phyloP scores from a whole-genome alignment of 2,888 invertebrate species.

The Erannis defoliaria region DNA sequence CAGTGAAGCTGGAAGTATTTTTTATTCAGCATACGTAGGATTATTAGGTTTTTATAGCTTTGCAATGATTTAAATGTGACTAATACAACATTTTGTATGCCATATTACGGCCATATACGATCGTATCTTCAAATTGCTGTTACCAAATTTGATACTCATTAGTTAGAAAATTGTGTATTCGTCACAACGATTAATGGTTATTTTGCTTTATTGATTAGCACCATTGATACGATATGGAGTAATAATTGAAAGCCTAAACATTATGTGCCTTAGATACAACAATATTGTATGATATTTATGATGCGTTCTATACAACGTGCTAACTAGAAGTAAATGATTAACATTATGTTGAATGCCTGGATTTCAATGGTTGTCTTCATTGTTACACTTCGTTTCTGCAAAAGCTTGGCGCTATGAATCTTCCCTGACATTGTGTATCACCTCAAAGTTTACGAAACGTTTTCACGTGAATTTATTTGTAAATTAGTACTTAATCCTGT shows the following conservation, averaged over 20 bases:
- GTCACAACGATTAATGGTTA: slow-evolving; percentile 56
- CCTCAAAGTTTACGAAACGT: slow-evolving; percentile 35
- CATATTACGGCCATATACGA: too few species aligned
- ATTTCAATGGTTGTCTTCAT: slow-evolving; percentile 70
- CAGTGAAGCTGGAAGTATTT: slow-evolving; percentile 54
- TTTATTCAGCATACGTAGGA: slow-evolving; percentile 69
- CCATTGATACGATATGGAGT: slow-evolving; percentile 84
- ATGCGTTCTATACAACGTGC: slow-evolving; percentile 87
- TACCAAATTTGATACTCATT: slow-evolving; percentile 43
- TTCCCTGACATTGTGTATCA: slow-evolving; percentile 59
- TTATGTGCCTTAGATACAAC: slow-evolving; percentile 88
- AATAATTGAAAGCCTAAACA: slow-evolving; percentile 86
- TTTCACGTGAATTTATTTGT: slow-evolving; percentile 17
- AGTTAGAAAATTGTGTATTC: slow-evolving; percentile 55
- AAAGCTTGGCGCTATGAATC: slow-evolving; percentile 68
- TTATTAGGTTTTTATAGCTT: slow-evolving; percentile 78
- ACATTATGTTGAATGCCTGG: slow-evolving; percentile 80
- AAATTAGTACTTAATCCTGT: slow-evolving; percentile 7
- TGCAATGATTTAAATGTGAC: slow-evolving; percentile 66
- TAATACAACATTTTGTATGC: slow-evolving; percentile 53
- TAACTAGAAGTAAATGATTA: slow-evolving; percentile 84
- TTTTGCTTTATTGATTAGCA: slow-evolving; percentile 74
- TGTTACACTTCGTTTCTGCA: slow-evolving; percentile 77
- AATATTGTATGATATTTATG: slow-evolving; percentile 87
- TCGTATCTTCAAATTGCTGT: slow-evolving; percentile 34